Evolutionary conservation across 2,888 invertebrate species (phyloP), one percentile per base, ranked within the genome.

Genomic region (Drosophila merina): DNA sequence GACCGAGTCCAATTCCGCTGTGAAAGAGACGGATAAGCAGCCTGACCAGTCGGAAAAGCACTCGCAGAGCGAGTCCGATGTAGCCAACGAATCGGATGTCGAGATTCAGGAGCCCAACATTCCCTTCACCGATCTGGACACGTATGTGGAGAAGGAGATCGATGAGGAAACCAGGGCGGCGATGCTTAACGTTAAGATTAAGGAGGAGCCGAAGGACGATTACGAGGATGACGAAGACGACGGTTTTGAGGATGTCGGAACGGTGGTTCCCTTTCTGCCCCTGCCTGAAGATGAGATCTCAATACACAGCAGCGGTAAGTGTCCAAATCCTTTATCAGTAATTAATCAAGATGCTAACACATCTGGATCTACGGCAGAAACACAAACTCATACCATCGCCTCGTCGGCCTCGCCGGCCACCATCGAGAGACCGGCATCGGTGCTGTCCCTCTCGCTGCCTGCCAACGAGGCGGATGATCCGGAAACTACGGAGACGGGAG

Each of bases 131-230:
- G 91, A 91, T 75, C 75, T 92, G 52, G 92, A 92, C 66, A 90
- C 89, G 3, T 91, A 91, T 59, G 88, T 89, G 30, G 92, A 92
- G 49, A 90, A 89, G 55, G 88, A 90, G 52, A 69, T 84, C 12
- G 86, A 86, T 56, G 82, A 85, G 26, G 64, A 75, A 3, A 82
- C 87, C 20, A 79, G 79, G 44, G 63, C 84, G 20, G 85, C 89
- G 4, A 92, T 93, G 78, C 85, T 90, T 12, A 91, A 89, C 51
- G 90, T 95, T 25, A 94, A 93, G 91, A 93, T 95, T 76, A 96
- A 96, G 86, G 94, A 94, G 88, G 96, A 96, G 88, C 95, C 95
- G 0, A 83, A 94, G 12, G 95, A 95, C 76, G 94, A 95, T 92
- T 90, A 95, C 92, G 90, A 91, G 14, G 90, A 90, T 6, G 91